Conservation (phyloP, 2,113 vertebrate genomes). For the Eublepharis macularius region DNA sequence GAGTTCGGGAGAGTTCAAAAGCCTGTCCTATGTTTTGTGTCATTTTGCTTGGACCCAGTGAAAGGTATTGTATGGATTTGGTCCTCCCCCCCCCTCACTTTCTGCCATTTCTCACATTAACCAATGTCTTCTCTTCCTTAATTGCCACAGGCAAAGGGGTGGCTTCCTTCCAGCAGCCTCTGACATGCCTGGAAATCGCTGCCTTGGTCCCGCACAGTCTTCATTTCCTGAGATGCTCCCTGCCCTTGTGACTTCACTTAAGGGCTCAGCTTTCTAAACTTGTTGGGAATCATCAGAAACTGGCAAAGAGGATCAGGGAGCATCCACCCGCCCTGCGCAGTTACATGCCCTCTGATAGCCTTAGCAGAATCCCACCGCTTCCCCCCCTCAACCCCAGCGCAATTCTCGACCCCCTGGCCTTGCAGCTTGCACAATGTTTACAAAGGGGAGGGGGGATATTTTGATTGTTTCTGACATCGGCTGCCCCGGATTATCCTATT, state of each 20-base stretch:
- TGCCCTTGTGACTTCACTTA: background rate
- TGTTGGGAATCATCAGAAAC: background rate
- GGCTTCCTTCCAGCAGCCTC: background rate
- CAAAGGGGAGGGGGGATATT: slow-evolving; percentile 28
- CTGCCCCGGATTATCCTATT: slow-evolving; percentile 63
- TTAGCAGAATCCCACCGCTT: accelerated
- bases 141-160: too few relatives aligned
- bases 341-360: background rate
- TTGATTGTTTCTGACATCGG: slow-evolving; percentile 63
- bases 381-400: accelerated
- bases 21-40: too few relatives aligned
- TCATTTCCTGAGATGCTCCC: too few relatives aligned
- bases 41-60: too few relatives aligned
- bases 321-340: background rate
- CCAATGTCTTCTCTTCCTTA: background rate
- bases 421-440: background rate
- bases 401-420: accelerated
- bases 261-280: background rate
- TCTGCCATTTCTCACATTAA: too few relatives aligned
- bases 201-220: background rate
- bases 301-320: background rate
- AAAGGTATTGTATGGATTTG: too few relatives aligned
- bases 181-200: background rate
- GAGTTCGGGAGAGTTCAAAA: too few relatives aligned
- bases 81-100: too few relatives aligned